Percentiles rank a stretch among this genome's conserved stretches.
These are phyloP conservation scores for Drosophila repleta DNA, from an alignment of 1,140 invertebrate species.

Conservation along the genomic window DNA sequence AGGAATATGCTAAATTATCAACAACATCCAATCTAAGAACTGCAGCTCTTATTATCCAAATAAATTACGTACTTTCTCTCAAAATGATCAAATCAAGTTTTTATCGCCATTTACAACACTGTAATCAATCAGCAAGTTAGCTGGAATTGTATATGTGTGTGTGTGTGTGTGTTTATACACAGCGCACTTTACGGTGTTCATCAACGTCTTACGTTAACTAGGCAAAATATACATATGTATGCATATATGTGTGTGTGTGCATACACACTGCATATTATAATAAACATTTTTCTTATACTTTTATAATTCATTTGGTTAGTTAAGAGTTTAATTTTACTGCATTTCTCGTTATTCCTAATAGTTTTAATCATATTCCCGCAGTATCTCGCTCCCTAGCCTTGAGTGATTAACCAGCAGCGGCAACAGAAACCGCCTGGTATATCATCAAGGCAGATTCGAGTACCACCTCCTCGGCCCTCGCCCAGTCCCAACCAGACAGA, in stretches of 20 bases:
- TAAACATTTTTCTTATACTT: not conserved
- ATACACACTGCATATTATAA: not conserved
- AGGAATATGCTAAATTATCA: not conserved
- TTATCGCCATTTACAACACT: constrained; percentile 3
- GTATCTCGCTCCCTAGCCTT: not conserved
- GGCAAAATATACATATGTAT: not conserved
- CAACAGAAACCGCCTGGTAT: constrained; percentile 5
- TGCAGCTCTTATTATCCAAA: not conserved
- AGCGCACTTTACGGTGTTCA: constrained; percentile 1
- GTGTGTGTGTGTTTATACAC: too few relatives aligned
- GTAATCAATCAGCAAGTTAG: not conserved
- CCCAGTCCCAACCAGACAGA: too few relatives aligned
- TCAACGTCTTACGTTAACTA: not conserved
- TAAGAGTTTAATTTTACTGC: constrained; percentile 37
- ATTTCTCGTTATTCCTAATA: constrained; percentile 37
- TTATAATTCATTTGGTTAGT: constrained; percentile 18
- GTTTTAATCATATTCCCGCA: constrained; percentile 28
- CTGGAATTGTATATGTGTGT: too few relatives aligned
- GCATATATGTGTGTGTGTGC: not conserved
- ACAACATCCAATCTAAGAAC: not conserved
- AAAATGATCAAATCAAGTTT: not conserved
- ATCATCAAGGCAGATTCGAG: constrained; percentile 25
- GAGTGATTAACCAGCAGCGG: constrained; percentile 42
- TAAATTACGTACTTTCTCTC: constrained; percentile 11
- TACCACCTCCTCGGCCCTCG: not conserved